A percentile compares a stretch with the other conserved stretches of the same genome.
phyloP scores from a whole-genome alignment of 2,797 vertebrate species.

The Thalassophryne amazonica region DNA sequence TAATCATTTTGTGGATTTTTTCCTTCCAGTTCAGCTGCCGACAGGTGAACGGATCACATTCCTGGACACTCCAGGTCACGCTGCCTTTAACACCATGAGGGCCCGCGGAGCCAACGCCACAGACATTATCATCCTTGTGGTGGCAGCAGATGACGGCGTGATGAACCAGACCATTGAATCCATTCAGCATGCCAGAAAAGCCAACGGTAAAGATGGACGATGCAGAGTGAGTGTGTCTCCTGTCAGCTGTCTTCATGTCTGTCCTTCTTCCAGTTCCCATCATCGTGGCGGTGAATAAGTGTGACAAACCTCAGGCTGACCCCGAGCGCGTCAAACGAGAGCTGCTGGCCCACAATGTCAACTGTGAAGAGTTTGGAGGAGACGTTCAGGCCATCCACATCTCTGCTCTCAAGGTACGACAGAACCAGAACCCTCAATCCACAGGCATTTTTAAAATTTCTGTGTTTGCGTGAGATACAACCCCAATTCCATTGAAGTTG shows the following conservation, averaged over 20 bases:
- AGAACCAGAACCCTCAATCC: too few relatives aligned
- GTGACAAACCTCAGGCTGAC: conserved; percentile 87
- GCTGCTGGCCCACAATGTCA: conserved; percentile 83
- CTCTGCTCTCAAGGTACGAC: conserved; percentile 93
- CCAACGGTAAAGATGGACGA: conserved; percentile 84
- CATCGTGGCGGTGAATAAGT: conserved; percentile 94
- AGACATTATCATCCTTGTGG: conserved; percentile 90
- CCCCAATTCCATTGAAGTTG: too few relatives aligned
- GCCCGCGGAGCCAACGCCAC: conserved; percentile 88
- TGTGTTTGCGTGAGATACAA: too few relatives aligned
- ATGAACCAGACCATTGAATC: conserved; percentile 95
- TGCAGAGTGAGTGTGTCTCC: too few relatives aligned
- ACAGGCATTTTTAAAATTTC: too few relatives aligned
- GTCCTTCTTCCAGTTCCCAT: conserved; percentile 66
- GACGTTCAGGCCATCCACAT: conserved; percentile 90
- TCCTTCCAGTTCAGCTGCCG: conserved; percentile 76
- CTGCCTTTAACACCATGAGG: conserved; percentile 93
- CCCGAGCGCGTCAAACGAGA: conserved; percentile 86
- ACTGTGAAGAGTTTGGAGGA: conserved; percentile 93
- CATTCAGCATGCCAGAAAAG: conserved; percentile 86
- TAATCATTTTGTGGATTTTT: not conserved
- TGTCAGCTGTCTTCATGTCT: not conserved
- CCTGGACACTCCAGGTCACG: conserved; percentile 95
- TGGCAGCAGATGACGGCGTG: conserved; percentile 94
- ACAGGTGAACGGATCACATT: conserved; percentile 93